phyloP scores from a whole-genome alignment of 1,140 invertebrate genomes.

The Papilio glaucus region DNA sequence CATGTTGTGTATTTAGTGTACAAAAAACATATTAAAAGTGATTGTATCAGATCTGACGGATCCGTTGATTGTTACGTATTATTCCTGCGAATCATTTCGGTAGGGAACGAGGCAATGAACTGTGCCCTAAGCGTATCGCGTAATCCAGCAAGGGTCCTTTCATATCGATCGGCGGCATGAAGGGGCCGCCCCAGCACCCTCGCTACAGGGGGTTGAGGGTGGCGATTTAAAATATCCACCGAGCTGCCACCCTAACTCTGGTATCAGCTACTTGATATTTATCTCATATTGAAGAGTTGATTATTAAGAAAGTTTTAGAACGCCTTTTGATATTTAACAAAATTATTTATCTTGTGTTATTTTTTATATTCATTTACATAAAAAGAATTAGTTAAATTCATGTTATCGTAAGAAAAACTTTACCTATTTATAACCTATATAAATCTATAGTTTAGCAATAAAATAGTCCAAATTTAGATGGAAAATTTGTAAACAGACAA shows the following conservation, averaged over 20 bases:
- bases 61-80: constrained; percentile 16
- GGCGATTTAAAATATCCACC: constrained; percentile 39
- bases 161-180: constrained; percentile 56
- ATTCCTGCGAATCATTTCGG: neutral
- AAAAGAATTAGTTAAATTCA: no score
- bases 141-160: constrained; percentile 35
- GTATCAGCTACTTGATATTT: neutral
- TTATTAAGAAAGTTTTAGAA: neutral
- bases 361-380: no score
- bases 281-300: neutral
- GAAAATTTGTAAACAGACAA: no score
- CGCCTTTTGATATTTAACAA: neutral
- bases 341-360: neutral
- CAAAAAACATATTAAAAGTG: neutral
- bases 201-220: constrained; percentile 37
- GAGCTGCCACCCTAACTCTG: neutral
- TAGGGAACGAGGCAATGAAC: constrained; percentile 24
- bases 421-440: no score
- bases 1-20: no score
- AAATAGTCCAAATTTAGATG: no score
- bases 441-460: no score
- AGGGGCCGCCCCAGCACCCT: constrained; percentile 11
- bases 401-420: no score
- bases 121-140: constrained; percentile 13
- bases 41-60: neutral